phyloP scores from a whole-genome alignment of 1,140 invertebrate species.

The Probaryconus sp. region DNA sequence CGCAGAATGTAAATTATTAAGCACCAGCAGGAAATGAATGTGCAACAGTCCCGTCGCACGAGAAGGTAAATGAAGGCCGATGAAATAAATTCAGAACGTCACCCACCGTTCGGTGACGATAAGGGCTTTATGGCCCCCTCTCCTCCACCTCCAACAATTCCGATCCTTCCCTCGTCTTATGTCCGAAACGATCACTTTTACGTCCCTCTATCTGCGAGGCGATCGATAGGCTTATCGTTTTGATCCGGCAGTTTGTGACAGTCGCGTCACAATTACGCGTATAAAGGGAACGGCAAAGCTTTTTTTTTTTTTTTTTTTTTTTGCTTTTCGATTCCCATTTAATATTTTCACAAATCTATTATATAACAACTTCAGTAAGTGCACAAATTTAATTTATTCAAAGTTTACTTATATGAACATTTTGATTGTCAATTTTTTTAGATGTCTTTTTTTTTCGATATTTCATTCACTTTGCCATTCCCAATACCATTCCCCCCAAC shows the following conservation, averaged over 20 bases:
- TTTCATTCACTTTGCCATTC: too few species aligned
- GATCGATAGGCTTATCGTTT: constrained; percentile 32
- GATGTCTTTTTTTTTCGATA: too few species aligned
- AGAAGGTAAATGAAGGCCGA: constrained; percentile 60
- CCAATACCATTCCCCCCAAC: too few species aligned
- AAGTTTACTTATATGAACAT: too few species aligned
- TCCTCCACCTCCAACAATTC: too few species aligned
- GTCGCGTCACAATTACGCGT: constrained; percentile 10
- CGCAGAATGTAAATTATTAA: constrained; percentile 57
- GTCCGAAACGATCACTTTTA: constrained; percentile 46
- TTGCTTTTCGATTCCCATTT: too few species aligned
- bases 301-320: too few species aligned
- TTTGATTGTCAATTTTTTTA: too few species aligned
- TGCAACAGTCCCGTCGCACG: constrained; percentile 58
- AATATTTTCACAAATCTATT: too few species aligned
- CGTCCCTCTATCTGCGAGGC: constrained; percentile 14
- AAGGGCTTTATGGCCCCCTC: constrained; percentile 55
- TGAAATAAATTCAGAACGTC: constrained; percentile 58
- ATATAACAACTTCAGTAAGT: too few species aligned
- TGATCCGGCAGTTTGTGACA: constrained; percentile 13
- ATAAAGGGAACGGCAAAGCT: too few species aligned
- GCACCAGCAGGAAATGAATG: constrained; percentile 36
- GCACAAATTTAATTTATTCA: too few species aligned
- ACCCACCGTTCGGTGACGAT: constrained; percentile 31
- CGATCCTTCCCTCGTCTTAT: constrained; percentile 27